Base-by-base conservation (phyloP, 1,140 invertebrate genomes). In the Zaprionus vittiger region DNA sequence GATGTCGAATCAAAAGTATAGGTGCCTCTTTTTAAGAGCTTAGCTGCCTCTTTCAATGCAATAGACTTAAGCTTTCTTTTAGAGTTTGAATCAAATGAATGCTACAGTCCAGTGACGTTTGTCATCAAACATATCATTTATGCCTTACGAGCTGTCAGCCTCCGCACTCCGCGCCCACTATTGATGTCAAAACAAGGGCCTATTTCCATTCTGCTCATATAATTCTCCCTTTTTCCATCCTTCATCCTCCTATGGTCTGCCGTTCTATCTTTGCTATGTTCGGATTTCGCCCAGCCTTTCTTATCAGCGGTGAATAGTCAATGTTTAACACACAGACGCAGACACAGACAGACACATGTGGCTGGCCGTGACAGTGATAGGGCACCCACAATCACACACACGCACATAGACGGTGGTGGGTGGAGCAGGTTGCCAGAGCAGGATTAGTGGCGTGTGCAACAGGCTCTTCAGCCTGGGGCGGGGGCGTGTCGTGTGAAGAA, bases 401-500 rank as follows among this genome's bases (percentile, higher is more conserved):
- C 44, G 66, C 20, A 56, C 15, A 61, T 12, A 57, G 52, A 61
- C 57, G 20, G 37, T 4, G 20, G 4, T 17, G 17, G 47, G 34
- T 59, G 24, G 20, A 26, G 37, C 64, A 52, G 41, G 64, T 73
- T 64, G 61, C 17, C 65, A 34, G 31, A 34, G 31, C 31, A 65
- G 65, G 72, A 73, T 77, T 77, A 59, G 70, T 67, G 70, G 70
- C 49, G 41, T 54, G 54, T 68, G 73, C 73, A 76, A 76, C 73
- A 76, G 68, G 68, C 47, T 52, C 47, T 24, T 52, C 20, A 24
- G 20, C 68, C 28, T 5, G 11, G 41, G 24, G 20, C n/a, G 38
- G 26, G 38, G 22, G 26, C 5, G 34, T 20, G 52, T 52, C 20
- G 47, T 52, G 47, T 52, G 9, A 52, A 52, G 20, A n/a, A 47